Evolutionary conservation across 2,888 invertebrate genomes (phyloP).

Genomic region (Apeira syringaria): DNA sequence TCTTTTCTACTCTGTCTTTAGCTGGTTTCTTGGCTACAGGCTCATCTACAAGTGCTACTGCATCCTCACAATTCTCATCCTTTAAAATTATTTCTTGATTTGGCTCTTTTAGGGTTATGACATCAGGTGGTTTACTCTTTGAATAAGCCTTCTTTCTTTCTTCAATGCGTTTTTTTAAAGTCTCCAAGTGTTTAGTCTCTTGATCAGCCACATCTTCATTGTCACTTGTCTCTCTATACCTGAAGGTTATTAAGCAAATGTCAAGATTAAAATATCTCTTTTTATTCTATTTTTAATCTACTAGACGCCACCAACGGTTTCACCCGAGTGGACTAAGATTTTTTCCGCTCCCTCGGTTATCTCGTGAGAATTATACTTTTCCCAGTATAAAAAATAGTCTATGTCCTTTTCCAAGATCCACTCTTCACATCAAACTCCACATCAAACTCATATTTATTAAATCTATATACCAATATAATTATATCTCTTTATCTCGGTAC

Average conservation of each 20-base stretch:
- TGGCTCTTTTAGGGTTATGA: conserved; percentile 42
- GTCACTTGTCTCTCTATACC: conserved; percentile 73
- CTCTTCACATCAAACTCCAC: too few relatives aligned
- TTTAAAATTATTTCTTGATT: conserved; percentile 19
- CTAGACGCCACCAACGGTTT: too few relatives aligned
- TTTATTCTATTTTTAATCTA: too few relatives aligned
- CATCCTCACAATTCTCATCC: conserved; percentile 24
- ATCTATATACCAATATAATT: too few relatives aligned
- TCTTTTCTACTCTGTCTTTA: conserved; percentile 30
- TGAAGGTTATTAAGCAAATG: conserved; percentile 29
- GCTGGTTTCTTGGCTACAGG: conserved; percentile 22
- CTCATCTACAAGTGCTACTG: conserved; percentile 13
- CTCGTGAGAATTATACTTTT: too few relatives aligned
- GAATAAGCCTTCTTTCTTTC: conserved; percentile 68
- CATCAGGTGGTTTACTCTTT: conserved; percentile 44
- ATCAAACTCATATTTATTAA: too few relatives aligned
- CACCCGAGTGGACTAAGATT: too few relatives aligned
- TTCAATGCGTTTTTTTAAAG: conserved; percentile 84
- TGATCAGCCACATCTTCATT: conserved; percentile 59
- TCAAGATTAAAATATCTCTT: too few relatives aligned
- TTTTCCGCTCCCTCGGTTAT: too few relatives aligned
- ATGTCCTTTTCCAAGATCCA: too few relatives aligned
- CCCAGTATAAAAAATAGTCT: too few relatives aligned
- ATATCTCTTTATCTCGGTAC: too few relatives aligned
- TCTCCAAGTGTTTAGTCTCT: conserved; percentile 83